Evolutionary conservation across 2,888 invertebrate genomes (phyloP).

Genomic region (Polyommatus icarus): DNA sequence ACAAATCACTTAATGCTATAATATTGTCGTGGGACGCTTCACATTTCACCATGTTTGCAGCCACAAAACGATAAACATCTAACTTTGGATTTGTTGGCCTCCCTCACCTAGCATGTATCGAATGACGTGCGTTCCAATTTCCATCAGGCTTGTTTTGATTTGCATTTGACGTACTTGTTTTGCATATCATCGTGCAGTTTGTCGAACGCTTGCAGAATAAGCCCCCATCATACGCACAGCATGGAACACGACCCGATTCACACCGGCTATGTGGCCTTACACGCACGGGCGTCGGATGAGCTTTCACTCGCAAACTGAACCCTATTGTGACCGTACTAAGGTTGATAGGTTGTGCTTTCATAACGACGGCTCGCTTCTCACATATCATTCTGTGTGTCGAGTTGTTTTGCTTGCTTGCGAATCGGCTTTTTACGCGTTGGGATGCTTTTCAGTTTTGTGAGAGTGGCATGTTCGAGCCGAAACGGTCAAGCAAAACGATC

Average conservation of each 20-base stretch:
- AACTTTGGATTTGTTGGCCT: constrained; percentile 7
- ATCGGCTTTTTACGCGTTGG: constrained; percentile 43
- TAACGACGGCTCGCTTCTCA: constrained; percentile 75
- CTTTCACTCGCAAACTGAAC: constrained; percentile 59
- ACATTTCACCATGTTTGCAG: neutral
- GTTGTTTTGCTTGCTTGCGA: constrained; percentile 76
- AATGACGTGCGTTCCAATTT: neutral
- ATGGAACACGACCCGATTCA: constrained; percentile 75
- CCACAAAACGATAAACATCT: neutral
- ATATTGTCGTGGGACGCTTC: neutral
- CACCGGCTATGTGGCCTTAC: constrained; percentile 67
- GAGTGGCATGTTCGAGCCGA: constrained; percentile 21
- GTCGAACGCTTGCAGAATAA: constrained; percentile 18
- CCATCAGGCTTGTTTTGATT: constrained; percentile 29
- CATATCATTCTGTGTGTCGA: constrained; percentile 72
- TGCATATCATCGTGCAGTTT: neutral
- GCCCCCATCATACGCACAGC: constrained; percentile 53
- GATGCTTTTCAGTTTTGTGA: constrained; percentile 13
- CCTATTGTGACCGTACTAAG: constrained; percentile 52
- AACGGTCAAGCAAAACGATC: constrained; percentile 44
- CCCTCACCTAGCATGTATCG: constrained; percentile 24
- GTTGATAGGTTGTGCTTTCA: constrained; percentile 71
- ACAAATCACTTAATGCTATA: neutral
- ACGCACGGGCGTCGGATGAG: constrained; percentile 59
- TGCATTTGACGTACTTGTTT: constrained; percentile 18